Evolutionary conservation across 2,888 invertebrate species (phyloP).

Genomic region (Thymelicus sylvestris): DNA sequence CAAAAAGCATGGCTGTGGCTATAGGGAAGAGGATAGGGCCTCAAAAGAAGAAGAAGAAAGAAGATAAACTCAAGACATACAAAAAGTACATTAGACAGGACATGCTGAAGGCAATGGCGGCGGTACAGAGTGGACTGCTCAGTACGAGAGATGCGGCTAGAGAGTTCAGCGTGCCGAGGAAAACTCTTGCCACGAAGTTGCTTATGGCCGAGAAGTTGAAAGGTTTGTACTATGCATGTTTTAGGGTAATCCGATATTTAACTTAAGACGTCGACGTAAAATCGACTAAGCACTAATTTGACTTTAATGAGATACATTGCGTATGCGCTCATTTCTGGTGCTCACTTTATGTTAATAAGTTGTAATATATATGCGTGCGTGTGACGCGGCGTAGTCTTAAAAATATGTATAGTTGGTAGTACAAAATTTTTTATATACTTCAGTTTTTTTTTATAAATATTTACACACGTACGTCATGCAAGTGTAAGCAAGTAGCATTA

Average conservation of each 20-base stretch:
- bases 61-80: conserved; percentile 7
- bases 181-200: conserved; percentile 23
- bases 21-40: conserved; percentile 6
- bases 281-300: no score
- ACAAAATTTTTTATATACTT: no score
- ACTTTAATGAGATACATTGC: no score
- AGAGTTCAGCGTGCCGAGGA: conserved; percentile 27
- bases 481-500: no score
- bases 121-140: conserved; percentile 13
- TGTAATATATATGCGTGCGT: no score
- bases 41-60: not conserved
- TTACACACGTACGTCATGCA: no score
- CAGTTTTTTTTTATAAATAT: no score
- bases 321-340: no score
- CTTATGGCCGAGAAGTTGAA: not conserved
- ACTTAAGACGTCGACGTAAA: no score
- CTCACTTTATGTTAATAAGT: no score
- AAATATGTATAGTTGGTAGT: no score
- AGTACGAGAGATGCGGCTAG: conserved; percentile 14
- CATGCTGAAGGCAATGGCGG: conserved; percentile 30
- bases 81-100: conserved; percentile 32
- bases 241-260: not conserved
- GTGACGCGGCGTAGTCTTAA: no score
- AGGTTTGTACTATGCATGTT: not conserved
- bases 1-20: not conserved